Base-by-base conservation (phyloP, 2,888 invertebrate genomes). In the Ochlodes sylvanus region DNA sequence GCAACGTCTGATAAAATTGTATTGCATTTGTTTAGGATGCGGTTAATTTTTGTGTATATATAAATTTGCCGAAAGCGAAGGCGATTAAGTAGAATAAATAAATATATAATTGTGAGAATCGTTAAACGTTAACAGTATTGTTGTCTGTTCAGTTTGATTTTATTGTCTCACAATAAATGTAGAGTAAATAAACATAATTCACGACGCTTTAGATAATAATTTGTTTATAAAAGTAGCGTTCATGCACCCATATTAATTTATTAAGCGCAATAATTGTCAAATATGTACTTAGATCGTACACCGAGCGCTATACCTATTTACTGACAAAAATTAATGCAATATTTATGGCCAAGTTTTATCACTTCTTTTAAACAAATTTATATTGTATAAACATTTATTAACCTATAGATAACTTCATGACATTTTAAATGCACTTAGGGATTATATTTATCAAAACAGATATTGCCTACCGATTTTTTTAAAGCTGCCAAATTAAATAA, bases 291-390 rank as follows among this genome's bases (percentile, higher is more conserved):
- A 4, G 5, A 27, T 21, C 6, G 44, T 27, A 12, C 44, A 44
- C n/a, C 57, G 19, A 41, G 17, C 14, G 7, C 42, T 27, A 42
- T 42, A 44, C 14, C n/a, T 19, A 58, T 44, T 58, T 58, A 15
- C 14, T 62, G 73, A 73, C 73, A 76, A 60, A 75, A 73, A 69
- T 57, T 71, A 73, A 74, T 76, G 71, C 73, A 74, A 69, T 71
- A 65, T 71, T 72, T 72, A 65, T 72, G 71, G 70, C 73, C 71
- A 68, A 69, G 61, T 71, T 71, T 71, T 69, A 69, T 72, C 71
- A 69, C 63, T 65, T 47, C 68, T 69, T 73, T 63, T 62, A 65
- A 61, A 55, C 50, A 65, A 56, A 67, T 68, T 60, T 67, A 69
- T n/a, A n/a, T n/a, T n/a, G n/a, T n/a, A n/a, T 64, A 66, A 71